Evolutionary conservation across 2,888 invertebrate species (phyloP).

Genomic region (Apotomis betuletana): DNA sequence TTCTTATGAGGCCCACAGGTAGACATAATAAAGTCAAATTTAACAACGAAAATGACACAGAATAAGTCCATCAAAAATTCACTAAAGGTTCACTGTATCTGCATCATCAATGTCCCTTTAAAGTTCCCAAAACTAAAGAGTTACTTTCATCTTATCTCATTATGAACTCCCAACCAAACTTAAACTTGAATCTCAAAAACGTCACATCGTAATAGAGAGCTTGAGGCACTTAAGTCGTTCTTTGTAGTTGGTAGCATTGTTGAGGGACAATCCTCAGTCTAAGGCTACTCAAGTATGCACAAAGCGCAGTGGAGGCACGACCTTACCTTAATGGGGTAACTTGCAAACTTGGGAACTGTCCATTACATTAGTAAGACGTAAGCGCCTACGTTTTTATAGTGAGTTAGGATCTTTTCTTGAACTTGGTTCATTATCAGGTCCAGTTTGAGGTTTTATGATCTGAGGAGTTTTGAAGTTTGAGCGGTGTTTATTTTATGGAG

Average conservation of each 20-base stretch:
- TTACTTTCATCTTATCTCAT: constrained; percentile 13
- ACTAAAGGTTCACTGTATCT: neutral
- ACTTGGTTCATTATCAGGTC: constrained; percentile 29
- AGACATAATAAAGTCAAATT: no score
- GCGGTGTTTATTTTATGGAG: neutral
- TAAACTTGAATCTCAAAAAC: neutral
- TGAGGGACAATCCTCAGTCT: constrained; percentile 11
- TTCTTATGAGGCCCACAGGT: no score
- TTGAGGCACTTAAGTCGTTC: neutral
- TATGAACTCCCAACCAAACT: constrained; percentile 22
- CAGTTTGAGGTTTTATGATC: constrained; percentile 30
- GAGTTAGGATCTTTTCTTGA: neutral
- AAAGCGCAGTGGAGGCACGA: constrained; percentile 26
- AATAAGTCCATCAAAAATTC: constrained; percentile 1
- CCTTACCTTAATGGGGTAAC: constrained; percentile 37
- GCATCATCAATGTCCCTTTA: neutral
- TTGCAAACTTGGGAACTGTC: constrained; percentile 4
- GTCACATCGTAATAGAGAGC: neutral
- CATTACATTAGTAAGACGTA: neutral
- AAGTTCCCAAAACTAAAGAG: constrained; percentile 4
- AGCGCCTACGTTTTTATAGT: neutral
- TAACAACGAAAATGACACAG: no score
- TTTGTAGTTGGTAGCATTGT: constrained; percentile 1
- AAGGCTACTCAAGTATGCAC: constrained; percentile 41
- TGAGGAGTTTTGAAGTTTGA: constrained; percentile 23